phyloP scores from a whole-genome alignment of 1,140 invertebrate species.

The Calosoma granatense region DNA sequence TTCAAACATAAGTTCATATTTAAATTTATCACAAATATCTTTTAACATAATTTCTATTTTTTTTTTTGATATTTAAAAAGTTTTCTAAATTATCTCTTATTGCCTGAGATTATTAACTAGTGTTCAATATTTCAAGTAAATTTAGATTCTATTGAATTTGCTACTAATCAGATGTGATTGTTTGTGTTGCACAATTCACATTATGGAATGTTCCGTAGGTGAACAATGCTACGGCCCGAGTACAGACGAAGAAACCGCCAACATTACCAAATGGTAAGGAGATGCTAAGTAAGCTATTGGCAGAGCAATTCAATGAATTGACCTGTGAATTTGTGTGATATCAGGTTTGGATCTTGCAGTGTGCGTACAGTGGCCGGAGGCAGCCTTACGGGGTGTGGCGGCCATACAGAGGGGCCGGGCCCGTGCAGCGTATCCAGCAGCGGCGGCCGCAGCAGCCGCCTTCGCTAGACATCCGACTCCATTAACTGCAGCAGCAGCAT shows the following conservation, averaged over 20 bases:
- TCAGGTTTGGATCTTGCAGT: slow-evolving; percentile 41
- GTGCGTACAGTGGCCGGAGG: slow-evolving; percentile 79
- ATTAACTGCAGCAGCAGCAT: slow-evolving; percentile 39
- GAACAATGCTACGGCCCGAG: slow-evolving; percentile 94
- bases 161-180: neutral
- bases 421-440: slow-evolving; percentile 56
- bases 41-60: too few species aligned
- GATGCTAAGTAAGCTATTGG: too few species aligned
- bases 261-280: slow-evolving; percentile 87
- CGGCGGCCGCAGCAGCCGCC: slow-evolving; percentile 58
- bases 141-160: too few species aligned
- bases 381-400: slow-evolving; percentile 58
- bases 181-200: neutral
- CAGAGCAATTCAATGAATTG: too few species aligned
- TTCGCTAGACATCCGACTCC: slow-evolving; percentile 62
- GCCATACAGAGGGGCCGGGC: slow-evolving; percentile 57
- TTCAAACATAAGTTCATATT: too few species aligned
- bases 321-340: neutral
- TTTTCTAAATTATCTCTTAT: too few species aligned
- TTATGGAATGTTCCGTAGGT: slow-evolving; percentile 52
- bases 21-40: too few species aligned
- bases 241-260: slow-evolving; percentile 95
- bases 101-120: too few species aligned
- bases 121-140: too few species aligned
- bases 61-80: too few species aligned